Conservation (phyloP, 2,888 invertebrate species). For the Dryobota labecula region DNA sequence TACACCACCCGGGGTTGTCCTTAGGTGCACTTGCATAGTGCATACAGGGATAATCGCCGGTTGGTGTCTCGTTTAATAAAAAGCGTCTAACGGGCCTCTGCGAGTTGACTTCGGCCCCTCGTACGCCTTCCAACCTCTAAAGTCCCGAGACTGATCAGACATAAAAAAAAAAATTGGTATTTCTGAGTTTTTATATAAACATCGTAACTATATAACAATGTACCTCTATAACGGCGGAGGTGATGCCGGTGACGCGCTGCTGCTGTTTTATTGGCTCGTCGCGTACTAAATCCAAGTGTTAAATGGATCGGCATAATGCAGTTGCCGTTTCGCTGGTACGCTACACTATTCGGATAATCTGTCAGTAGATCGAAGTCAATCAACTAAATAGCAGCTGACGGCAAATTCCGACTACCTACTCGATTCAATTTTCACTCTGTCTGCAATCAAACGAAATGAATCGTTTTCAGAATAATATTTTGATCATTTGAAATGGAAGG, state of each 20-base stretch:
- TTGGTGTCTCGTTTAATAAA: too few relatives aligned
- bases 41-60: too few relatives aligned
- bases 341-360: slow-evolving; percentile 53
- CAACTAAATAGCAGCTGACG: slow-evolving; percentile 55
- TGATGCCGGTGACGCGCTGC: slow-evolving; percentile 32
- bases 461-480: slow-evolving; percentile 16
- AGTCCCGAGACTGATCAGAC: too few relatives aligned
- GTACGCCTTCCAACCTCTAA: too few relatives aligned
- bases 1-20: too few relatives aligned
- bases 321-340: slow-evolving; percentile 54
- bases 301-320: slow-evolving; percentile 70
- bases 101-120: too few relatives aligned
- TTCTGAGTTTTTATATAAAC: slow-evolving; percentile 21
- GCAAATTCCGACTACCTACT: neutral
- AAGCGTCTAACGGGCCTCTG: too few relatives aligned
- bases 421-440: slow-evolving; percentile 35
- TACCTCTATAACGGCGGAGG: neutral
- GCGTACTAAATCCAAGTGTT: slow-evolving; percentile 67
- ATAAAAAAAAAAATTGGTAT: too few relatives aligned
- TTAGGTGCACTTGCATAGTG: too few relatives aligned
- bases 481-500: neutral
- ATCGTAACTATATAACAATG: neutral
- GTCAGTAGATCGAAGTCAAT: slow-evolving; percentile 56
- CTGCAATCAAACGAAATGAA: slow-evolving; percentile 6
- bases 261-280: slow-evolving; percentile 64